Base-by-base conservation (phyloP, 2,797 vertebrate species). In the Notamacropus eugenii region DNA sequence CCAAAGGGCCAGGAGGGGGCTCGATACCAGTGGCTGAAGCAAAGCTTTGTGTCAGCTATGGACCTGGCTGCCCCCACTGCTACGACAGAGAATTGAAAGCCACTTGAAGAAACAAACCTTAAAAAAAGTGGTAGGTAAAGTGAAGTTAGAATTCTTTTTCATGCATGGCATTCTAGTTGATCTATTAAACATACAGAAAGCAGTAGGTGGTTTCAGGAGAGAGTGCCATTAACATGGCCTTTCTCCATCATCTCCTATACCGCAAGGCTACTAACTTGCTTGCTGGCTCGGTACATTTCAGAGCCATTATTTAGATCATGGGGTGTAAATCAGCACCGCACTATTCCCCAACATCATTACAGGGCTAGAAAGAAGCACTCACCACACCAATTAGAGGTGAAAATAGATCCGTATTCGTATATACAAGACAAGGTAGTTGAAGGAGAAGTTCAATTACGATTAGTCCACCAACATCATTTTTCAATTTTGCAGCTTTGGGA, bases 301-400 rank as follows among this genome's bases (percentile, higher is more conserved):
- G 55, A 95, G 90, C 40, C 95, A 94, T 96, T 97, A 94, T 96
- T 96, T 94, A 96, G 54, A 67, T 97, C 93, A 94, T 95, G 56
- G 56, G 54, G 56, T 55, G 96, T 96, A 34, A 9, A 82, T 34
- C 52, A n/a, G 46, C 58, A 93, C 55, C 29, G 93, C 92, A 94
- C 46, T 93, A 97, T 93, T 97, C 31, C n/a, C 56, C 58, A 93
- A 91, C 22, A 67, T 94, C 93, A 94, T 96, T 96, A 94, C 11
- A 96, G 16, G 22, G 24, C 46, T 90, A 52, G 52, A 93, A 55
- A 93, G 82, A 94, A 97, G 93, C 28, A 93, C 6, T 0, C 3
- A 82, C 34, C 10, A n/a, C 5, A 67, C 54, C 92, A 96, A 96
- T 95, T 94, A 94, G 59, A 90, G 95, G 94, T 91, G 29, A 94